A percentile compares a stretch with the other conserved stretches of the same genome.
phyloP scores from a whole-genome alignment of 2,797 vertebrate genomes.

The Chromobotia macracanthus region DNA sequence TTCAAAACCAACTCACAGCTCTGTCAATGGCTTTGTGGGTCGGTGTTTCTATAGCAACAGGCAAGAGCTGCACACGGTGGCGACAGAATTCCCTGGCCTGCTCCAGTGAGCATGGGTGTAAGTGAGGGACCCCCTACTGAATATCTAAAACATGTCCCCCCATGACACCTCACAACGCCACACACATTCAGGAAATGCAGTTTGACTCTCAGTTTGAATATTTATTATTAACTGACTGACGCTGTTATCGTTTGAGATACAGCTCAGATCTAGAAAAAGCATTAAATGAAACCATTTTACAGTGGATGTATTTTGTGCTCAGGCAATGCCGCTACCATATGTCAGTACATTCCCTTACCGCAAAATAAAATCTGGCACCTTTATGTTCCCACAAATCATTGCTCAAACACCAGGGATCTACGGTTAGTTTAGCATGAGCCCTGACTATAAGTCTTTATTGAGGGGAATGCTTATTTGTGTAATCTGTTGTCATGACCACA shows the following conservation, averaged over 20 bases:
- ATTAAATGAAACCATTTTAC: neutral
- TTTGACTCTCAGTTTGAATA: neutral
- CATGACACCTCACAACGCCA: neutral
- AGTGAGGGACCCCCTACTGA: slow-evolving; percentile 34
- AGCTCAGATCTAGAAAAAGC: neutral
- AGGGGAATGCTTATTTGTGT: slow-evolving; percentile 6
- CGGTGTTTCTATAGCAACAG: slow-evolving; percentile 54
- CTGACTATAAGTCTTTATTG: neutral
- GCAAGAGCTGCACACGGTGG: slow-evolving; percentile 31
- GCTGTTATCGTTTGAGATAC: neutral
- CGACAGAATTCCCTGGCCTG: slow-evolving; percentile 26
- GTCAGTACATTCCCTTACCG: neutral
- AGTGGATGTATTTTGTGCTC: too few species aligned
- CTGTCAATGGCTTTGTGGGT: slow-evolving; percentile 28
- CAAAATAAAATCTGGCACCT: slow-evolving; percentile 1
- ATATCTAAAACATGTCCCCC: slow-evolving; percentile 21
- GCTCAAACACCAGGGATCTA: neutral
- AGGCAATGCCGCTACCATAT: neutral
- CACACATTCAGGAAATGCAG: neutral
- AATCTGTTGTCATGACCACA: slow-evolving; percentile 19
- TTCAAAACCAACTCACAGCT: slow-evolving; percentile 29
- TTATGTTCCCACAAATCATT: slow-evolving; percentile 27
- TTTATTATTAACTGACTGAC: slow-evolving; percentile 14
- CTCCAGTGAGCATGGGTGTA: slow-evolving; percentile 19
- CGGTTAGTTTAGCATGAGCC: slow-evolving; percentile 14